These are phyloP conservation scores for Vulpes lagopus DNA, from an alignment of 2,113 vertebrate species.

Conservation along the genomic window DNA sequence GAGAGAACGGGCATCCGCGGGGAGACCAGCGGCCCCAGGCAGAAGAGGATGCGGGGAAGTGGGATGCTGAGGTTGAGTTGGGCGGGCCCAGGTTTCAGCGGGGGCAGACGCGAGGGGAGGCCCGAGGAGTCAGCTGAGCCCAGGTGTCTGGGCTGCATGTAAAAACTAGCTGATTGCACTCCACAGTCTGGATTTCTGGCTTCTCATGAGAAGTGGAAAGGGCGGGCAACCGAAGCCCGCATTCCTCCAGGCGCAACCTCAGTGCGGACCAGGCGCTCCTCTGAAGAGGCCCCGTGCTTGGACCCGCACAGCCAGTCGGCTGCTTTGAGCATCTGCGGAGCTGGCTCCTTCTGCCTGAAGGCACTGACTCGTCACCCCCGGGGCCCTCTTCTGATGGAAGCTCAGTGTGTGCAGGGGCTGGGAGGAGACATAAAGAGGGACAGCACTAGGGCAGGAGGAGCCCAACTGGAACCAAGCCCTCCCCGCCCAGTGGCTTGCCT, in stretches of 20 bases:
- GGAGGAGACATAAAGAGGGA: not conserved
- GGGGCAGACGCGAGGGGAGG: not conserved
- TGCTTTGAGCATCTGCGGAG: not conserved
- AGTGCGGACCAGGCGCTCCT: not conserved
- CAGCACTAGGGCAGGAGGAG: not conserved
- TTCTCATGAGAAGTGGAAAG: not conserved
- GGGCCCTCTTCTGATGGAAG: not conserved
- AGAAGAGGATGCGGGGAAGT: not conserved
- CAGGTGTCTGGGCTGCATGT: not conserved
- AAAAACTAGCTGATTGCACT: not conserved
- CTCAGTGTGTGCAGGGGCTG: not conserved
- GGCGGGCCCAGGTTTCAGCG: not conserved
- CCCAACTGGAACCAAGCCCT: not conserved
- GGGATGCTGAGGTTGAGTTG: not conserved
- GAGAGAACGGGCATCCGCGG: rapidly evolving
- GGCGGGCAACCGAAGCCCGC: not conserved
- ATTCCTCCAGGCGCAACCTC: not conserved
- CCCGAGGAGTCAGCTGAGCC: not conserved
- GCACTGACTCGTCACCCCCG: not conserved
- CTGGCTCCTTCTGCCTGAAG: not conserved
- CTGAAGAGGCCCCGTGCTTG: no score
- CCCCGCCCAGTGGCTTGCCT: not conserved
- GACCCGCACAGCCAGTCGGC: not conserved
- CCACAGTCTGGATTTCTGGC: not conserved
- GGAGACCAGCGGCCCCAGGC: not conserved